A percentile compares a stretch with the other conserved stretches of the same genome.
phyloP scores from a whole-genome alignment of 2,888 invertebrate genomes.

The Cantharis rufa region DNA sequence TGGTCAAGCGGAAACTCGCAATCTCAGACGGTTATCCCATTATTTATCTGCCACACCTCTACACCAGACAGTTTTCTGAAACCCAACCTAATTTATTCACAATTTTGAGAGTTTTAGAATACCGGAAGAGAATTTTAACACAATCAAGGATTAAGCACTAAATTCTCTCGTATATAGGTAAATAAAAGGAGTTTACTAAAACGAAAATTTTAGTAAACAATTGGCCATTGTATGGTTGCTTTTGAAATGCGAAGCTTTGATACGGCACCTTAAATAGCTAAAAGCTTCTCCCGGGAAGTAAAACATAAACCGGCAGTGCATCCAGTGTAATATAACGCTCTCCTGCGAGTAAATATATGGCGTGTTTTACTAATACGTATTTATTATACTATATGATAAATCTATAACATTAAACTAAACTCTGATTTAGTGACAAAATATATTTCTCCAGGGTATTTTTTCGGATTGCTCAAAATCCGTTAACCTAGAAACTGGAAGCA shows the following conservation, averaged over 20 bases:
- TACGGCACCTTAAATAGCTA: constrained; percentile 7
- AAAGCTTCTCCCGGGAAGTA: neutral
- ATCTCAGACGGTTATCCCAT: constrained; percentile 41
- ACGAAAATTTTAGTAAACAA: constrained; percentile 10
- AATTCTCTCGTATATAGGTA: constrained; percentile 2
- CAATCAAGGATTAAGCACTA: constrained; percentile 5
- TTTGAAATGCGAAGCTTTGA: neutral
- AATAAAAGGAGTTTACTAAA: constrained; percentile 10
- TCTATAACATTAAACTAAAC: neutral
- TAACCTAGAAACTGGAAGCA: neutral
- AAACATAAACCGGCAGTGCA: constrained; percentile 10
- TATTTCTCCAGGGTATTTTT: neutral
- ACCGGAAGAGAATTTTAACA: constrained; percentile 30
- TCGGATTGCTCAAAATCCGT: neutral
- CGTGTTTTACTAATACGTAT: constrained; percentile 8
- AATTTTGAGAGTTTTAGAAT: constrained; percentile 32
- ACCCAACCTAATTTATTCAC: constrained; percentile 36
- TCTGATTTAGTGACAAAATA: constrained; percentile 2
- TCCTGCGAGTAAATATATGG: constrained; percentile 8
- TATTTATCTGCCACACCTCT: constrained; percentile 41
- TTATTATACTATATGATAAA: constrained; percentile 10
- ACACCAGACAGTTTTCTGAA: constrained; percentile 36
- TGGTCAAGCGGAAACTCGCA: constrained; percentile 36
- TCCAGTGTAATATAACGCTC: constrained; percentile 5
- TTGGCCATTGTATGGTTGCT: constrained; percentile 1